A percentile compares a stretch with the other conserved stretches of the same genome.
phyloP scores from a whole-genome alignment of 1,140 invertebrate genomes.

The Drosophila dunni region DNA sequence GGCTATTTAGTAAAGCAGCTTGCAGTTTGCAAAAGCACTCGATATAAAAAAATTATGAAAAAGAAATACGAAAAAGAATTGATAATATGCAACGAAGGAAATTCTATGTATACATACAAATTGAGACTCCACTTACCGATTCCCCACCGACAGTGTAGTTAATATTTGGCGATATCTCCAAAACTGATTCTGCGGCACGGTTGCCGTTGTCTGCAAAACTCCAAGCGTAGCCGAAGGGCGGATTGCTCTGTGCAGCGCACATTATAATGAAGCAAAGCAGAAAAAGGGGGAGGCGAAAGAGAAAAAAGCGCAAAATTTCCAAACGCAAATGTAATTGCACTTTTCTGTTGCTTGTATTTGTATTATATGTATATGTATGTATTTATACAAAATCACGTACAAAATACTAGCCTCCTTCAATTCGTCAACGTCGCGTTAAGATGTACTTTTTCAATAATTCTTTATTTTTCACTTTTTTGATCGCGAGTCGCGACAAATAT shows the following conservation, averaged over 20 bases:
- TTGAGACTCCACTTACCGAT: slow-evolving; percentile 74
- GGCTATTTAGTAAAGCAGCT: slow-evolving; percentile 65
- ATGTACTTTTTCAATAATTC: slow-evolving; percentile 51
- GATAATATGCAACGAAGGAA: slow-evolving; percentile 53
- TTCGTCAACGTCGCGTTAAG: slow-evolving; percentile 56
- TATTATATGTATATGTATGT: slow-evolving; percentile 78
- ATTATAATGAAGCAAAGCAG: slow-evolving; percentile 70
- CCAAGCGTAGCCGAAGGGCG: slow-evolving; percentile 84
- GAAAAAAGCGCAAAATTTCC: slow-evolving; percentile 83
- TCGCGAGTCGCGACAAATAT: slow-evolving; percentile 61
- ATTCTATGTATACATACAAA: slow-evolving; percentile 56
- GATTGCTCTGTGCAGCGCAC: slow-evolving; percentile 84
- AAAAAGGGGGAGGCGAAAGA: slow-evolving; percentile 70
- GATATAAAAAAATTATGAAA: slow-evolving; percentile 27
- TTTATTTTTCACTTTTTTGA: slow-evolving; percentile 46
- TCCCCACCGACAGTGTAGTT: slow-evolving; percentile 84
- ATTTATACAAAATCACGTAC: slow-evolving; percentile 79
- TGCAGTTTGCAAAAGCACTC: slow-evolving; percentile 67
- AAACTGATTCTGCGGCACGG: slow-evolving; percentile 78
- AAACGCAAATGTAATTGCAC: slow-evolving; percentile 83
- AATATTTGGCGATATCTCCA: slow-evolving; percentile 84
- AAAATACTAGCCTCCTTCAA: slow-evolving; percentile 79
- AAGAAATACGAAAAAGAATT: slow-evolving; percentile 33
- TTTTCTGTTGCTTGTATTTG: slow-evolving; percentile 81
- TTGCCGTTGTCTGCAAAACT: slow-evolving; percentile 82